Evolutionary conservation across 2,888 invertebrate genomes (phyloP).

Genomic region (Xestia sexstrigata): DNA sequence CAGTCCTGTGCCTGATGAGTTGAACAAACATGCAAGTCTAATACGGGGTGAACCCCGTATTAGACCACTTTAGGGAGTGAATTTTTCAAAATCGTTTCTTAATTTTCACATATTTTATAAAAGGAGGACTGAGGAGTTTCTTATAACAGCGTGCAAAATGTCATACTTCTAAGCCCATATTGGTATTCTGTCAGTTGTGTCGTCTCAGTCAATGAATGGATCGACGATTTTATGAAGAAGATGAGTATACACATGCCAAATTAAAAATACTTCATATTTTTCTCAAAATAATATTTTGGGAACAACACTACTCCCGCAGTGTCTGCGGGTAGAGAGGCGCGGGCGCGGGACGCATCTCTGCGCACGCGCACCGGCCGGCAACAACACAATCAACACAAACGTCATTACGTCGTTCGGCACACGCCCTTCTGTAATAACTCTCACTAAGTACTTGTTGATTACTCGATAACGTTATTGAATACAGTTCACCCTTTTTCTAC

Average conservation of each 20-base stretch:
- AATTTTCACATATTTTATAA: neutral
- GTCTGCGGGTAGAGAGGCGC: neutral
- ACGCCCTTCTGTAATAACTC: neutral
- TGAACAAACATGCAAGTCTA: neutral
- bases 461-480: neutral
- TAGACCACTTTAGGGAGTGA: neutral
- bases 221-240: neutral
- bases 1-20: neutral
- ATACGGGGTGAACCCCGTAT: too few species aligned
- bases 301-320: slow-evolving; percentile 13
- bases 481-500: neutral
- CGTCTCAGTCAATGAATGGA: neutral
- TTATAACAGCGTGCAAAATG: neutral
- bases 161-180: neutral
- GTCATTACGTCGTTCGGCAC: neutral
- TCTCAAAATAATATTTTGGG: neutral
- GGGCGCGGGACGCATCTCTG: neutral
- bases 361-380: slow-evolving; percentile 18
- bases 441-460: neutral
- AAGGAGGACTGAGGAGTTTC: neutral
- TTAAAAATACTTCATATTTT: neutral
- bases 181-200: neutral
- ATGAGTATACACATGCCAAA: neutral
- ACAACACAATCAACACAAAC: slow-evolving; percentile 4
- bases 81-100: neutral